These are phyloP conservation scores for Dasypolia templi DNA, from an alignment of 2,888 invertebrate species.

Conservation along the genomic window DNA sequence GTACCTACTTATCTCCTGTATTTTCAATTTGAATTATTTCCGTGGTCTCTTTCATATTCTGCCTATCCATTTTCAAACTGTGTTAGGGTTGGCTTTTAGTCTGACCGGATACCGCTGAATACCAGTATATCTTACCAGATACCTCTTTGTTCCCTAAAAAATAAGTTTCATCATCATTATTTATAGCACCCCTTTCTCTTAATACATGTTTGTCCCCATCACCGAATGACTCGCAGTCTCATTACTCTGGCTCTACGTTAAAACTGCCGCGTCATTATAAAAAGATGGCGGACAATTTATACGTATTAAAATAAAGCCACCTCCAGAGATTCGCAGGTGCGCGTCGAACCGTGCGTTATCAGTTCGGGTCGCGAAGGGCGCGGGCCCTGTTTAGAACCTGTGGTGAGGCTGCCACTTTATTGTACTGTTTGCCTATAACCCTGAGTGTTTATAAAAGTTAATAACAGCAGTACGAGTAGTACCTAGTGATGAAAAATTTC, in stretches of 20 bases:
- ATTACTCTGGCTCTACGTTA: conserved; percentile 51
- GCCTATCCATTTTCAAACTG: background rate
- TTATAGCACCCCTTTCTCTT: conserved; percentile 41
- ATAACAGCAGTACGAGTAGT: background rate
- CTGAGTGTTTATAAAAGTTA: conserved; percentile 27
- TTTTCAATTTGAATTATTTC: conserved; percentile 8
- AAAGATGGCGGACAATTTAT: conserved; percentile 55
- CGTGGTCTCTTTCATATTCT: too few species aligned
- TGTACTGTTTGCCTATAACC: conserved; percentile 1
- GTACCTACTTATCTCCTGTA: background rate
- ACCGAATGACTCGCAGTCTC: conserved; percentile 45
- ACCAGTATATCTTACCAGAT: background rate
- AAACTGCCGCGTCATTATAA: conserved; percentile 58
- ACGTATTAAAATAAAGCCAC: conserved; percentile 65
- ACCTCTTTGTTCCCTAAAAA: conserved; percentile 14
- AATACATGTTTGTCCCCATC: conserved; percentile 26
- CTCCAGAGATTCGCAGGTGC: conserved; percentile 66
- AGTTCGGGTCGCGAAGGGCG: conserved; percentile 67
- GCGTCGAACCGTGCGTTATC: conserved; percentile 78
- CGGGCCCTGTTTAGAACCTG: conserved; percentile 61
- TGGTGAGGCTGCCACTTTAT: conserved; percentile 49
- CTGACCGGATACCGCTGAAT: background rate
- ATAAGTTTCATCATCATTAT: conserved; percentile 22
- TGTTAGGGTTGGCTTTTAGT: background rate
- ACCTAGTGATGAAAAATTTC: conserved; percentile 26